These are phyloP conservation scores for Mesoclemmys tuberculata DNA, from an alignment of 2,113 vertebrate species.

Conservation along the genomic window DNA sequence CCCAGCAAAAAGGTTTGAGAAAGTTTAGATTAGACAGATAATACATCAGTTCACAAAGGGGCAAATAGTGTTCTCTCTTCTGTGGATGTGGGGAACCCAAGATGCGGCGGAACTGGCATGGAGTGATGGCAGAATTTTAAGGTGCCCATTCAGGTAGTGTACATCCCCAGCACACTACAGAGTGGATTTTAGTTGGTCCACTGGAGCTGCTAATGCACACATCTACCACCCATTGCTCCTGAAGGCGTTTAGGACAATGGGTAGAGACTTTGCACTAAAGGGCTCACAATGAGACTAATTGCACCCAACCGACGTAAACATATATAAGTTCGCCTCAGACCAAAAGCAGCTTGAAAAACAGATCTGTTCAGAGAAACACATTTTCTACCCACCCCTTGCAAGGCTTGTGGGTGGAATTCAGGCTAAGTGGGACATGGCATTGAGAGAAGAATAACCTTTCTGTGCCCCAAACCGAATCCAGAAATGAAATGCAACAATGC, in stretches of 20 bases:
- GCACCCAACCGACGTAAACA: accelerated
- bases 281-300: not conserved
- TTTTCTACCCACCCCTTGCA: not conserved
- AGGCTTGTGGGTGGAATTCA: not conserved
- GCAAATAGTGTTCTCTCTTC: not conserved
- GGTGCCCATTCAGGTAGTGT: not conserved
- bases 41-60: not conserved
- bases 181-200: not conserved
- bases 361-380: not conserved
- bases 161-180: no score
- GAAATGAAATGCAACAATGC: not conserved
- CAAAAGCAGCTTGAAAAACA: not conserved
- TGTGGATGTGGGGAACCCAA: no score
- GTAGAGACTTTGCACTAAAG: not conserved
- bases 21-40: not conserved
- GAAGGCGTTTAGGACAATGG: not conserved
- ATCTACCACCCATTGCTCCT: not conserved
- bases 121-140: not conserved
- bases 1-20: no score
- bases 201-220: not conserved
- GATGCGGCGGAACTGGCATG: not conserved
- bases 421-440: accelerated
- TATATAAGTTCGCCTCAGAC: not conserved
- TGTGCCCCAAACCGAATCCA: not conserved
- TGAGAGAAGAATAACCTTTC: not conserved